phyloP scores from a whole-genome alignment of 1,140 invertebrate species.

The Drosophila serrata region DNA sequence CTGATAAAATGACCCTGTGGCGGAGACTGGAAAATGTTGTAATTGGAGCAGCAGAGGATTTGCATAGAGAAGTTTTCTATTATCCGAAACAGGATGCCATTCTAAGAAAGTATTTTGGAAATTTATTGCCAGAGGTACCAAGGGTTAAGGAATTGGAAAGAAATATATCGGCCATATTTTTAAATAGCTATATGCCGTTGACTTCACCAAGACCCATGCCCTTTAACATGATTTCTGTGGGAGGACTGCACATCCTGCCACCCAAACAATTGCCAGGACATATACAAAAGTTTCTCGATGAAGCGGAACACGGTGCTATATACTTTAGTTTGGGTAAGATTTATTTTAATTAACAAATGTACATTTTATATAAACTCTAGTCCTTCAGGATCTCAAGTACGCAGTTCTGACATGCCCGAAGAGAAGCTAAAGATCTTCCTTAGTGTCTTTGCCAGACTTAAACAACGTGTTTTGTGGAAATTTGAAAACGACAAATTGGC shows the following conservation, averaged over 20 bases:
- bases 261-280: conserved; percentile 76
- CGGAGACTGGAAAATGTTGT: conserved; percentile 78
- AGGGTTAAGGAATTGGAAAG: conserved; percentile 85
- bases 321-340: conserved; percentile 87
- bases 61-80: conserved; percentile 49
- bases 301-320: conserved; percentile 85
- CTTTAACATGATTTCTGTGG: conserved; percentile 86
- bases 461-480: conserved; percentile 88
- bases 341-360: neutral
- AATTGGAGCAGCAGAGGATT: conserved; percentile 43
- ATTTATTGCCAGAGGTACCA: conserved; percentile 56
- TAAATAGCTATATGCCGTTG: conserved; percentile 86
- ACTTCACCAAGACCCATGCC: conserved; percentile 84
- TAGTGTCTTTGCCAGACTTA: conserved; percentile 86
- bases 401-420: conserved; percentile 78
- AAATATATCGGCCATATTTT: conserved; percentile 86
- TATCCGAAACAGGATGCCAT: conserved; percentile 70
- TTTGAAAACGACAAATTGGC: conserved; percentile 86
- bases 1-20: conserved; percentile 74
- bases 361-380: neutral
- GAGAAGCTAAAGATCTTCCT: conserved; percentile 86
- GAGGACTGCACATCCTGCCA: conserved; percentile 85
- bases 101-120: conserved; percentile 63
- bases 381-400: conserved; percentile 68
- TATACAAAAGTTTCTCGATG: conserved; percentile 71